Percentiles rank a stretch among this genome's conserved stretches.
Evolutionary conservation across 2,888 invertebrate species (phyloP).

Genomic region (Eupithecia inturbata): DNA sequence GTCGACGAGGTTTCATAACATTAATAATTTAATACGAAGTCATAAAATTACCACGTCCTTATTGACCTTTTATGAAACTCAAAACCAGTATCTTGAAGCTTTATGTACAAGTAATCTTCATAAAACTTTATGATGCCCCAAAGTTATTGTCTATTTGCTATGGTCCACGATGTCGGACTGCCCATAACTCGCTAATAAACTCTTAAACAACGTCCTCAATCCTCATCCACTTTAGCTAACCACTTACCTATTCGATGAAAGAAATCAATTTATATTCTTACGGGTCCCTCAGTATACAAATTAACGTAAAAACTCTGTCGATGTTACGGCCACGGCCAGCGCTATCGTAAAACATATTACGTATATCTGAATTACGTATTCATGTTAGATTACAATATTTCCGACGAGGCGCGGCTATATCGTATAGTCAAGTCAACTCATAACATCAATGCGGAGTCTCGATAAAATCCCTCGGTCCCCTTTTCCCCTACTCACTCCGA

Average conservation of each 20-base stretch:
- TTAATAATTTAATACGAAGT: conserved; percentile 44
- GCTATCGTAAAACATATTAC: conserved; percentile 62
- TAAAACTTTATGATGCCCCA: conserved; percentile 33
- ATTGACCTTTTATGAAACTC: conserved; percentile 35
- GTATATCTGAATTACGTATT: conserved; percentile 69
- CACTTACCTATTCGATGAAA: conserved; percentile 45
- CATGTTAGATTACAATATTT: conserved; percentile 74
- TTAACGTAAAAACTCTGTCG: conserved; percentile 55
- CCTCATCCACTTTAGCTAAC: conserved; percentile 45
- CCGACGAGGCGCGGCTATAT: conserved; percentile 59
- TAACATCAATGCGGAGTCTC: conserved; percentile 63
- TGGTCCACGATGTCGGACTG: conserved; percentile 34
- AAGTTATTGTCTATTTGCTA: conserved; percentile 41
- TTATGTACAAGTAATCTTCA: conserved; percentile 38
- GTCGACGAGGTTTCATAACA: conserved; percentile 42
- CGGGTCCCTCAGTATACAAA: conserved; percentile 39
- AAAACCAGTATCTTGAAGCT: conserved; percentile 33
- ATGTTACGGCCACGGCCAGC: conserved; percentile 54
- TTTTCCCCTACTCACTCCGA: conserved; percentile 52
- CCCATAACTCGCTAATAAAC: conserved; percentile 41
- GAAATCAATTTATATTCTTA: conserved; percentile 53
- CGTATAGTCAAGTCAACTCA: conserved; percentile 64
- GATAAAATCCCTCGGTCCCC: conserved; percentile 63
- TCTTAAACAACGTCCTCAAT: conserved; percentile 40
- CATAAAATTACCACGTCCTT: conserved; percentile 35